A percentile compares a stretch with the other conserved stretches of the same genome.
Conservation (phyloP, 2,113 vertebrate species). For the Nannobrachium achirus region DNA sequence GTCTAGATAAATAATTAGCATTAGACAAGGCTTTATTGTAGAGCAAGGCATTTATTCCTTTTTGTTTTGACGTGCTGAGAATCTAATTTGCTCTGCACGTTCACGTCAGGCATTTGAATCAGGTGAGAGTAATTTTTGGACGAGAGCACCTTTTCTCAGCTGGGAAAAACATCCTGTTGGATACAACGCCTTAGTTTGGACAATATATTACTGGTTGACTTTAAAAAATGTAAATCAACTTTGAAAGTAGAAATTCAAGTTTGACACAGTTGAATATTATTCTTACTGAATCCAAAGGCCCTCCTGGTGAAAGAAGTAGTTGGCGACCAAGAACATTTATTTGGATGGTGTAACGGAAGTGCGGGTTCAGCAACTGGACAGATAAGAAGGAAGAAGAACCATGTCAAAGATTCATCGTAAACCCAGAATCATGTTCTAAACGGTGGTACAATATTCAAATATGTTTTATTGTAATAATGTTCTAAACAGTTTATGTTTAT, state of each 20-base stretch:
- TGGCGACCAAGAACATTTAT: conserved; percentile 18
- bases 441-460: too few species aligned
- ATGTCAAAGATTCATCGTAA: not conserved
- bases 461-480: too few species aligned
- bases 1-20: not conserved
- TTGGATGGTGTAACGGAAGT: conserved; percentile 38
- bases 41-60: not conserved
- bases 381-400: not conserved
- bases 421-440: too few species aligned
- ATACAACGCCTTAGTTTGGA: too few species aligned
- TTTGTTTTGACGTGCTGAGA: not conserved
- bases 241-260: too few species aligned
- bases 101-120: not conserved
- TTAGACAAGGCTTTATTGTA: not conserved
- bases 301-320: conserved; percentile 15
- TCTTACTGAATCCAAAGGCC: conserved; percentile 8
- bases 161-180: too few species aligned
- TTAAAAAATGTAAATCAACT: too few species aligned
- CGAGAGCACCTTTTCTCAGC: too few species aligned
- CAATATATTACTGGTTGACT: too few species aligned
- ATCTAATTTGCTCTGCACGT: not conserved
- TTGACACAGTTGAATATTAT: not conserved
- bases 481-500: too few species aligned
- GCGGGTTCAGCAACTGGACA: conserved; percentile 30
- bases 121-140: not conserved